Evolutionary conservation across 2,797 vertebrate genomes (phyloP), one percentile per base, ranked within the genome.

Genomic region (Australoheros facetus): DNA sequence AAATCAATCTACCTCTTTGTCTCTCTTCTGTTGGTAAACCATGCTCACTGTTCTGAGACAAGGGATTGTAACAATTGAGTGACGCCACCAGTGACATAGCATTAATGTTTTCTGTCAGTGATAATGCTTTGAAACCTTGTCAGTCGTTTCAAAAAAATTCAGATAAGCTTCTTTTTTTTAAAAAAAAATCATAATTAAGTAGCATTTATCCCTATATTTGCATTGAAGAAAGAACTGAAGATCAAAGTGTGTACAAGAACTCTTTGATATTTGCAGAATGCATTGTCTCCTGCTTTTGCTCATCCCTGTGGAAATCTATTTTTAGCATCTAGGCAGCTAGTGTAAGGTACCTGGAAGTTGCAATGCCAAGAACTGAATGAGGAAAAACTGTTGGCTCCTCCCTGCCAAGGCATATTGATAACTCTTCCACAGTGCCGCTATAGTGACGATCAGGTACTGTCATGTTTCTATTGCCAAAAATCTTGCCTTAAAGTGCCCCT

Each of bases 1-100:
- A 96, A 97, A 98, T 98, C 97, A 97, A 98, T 97, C 97, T 99
- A 94, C 93, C 97, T 97, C 95, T 82, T 87, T 93, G 92, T 92
- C 90, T 94, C 84, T 96, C 95, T 94, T 96, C 95, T 95, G 95
- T 92, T 88, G 88, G 85, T 92, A 89, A 93, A 89, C 92, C 90
- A 89, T 88, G 85, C 87, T 94, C 91, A 90, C 91, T 83, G 90
- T 93, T 92, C 88, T 88, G 91, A 93, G 85, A 93, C 91, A 93
- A 95, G 95, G 96, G 96, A 95, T 91, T 92, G 95, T 94, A 90
- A 93, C 85, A 84, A 89, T 88, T 92, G 92, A 93, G 91, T 94
- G 90, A 92, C 90, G 92, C 91, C 93, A 91, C 91, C 94, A 91
- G 94, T 95, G 92, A 94, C 91, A 91, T 85, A 93, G 95, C 95